A percentile compares a stretch with the other conserved stretches of the same genome.
phyloP scores from a whole-genome alignment of 2,113 vertebrate genomes.

The Pontoporia blainvillei region DNA sequence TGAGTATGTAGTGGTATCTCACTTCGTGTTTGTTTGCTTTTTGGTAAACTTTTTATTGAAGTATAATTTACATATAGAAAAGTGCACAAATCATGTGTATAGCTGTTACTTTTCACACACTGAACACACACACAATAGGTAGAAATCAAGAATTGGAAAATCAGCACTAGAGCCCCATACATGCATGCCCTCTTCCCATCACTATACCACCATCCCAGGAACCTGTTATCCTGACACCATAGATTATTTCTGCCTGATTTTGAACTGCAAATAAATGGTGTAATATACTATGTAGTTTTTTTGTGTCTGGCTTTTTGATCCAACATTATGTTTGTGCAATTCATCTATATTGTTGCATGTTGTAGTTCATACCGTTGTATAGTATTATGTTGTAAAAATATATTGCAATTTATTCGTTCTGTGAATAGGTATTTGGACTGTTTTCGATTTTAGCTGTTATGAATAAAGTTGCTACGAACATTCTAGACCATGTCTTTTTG shows the following conservation, averaged over 20 bases:
- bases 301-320: conserved; percentile 22
- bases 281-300: not conserved
- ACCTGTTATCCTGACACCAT: not conserved
- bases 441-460: conserved; percentile 32
- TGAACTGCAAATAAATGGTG: conserved; percentile 31
- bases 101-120: conserved; percentile 7
- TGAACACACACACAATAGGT: not conserved
- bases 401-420: not conserved
- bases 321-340: not conserved
- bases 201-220: not conserved
- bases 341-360: conserved; percentile 41
- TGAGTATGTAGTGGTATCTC: not conserved
- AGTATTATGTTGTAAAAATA: conserved; percentile 34
- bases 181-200: not conserved
- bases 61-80: not conserved
- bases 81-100: not conserved
- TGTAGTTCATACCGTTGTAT: conserved; percentile 1
- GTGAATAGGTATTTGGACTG: conserved; percentile 42
- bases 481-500: conserved; percentile 15
- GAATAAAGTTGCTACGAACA: conserved; percentile 63
- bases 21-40: conserved; percentile 11
- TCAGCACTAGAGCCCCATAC: not conserved
- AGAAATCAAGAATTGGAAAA: conserved; percentile 13
- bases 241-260: not conserved
- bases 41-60: conserved; percentile 7